phyloP scores from a whole-genome alignment of 2,113 vertebrate genomes.

The Ovis aries region DNA sequence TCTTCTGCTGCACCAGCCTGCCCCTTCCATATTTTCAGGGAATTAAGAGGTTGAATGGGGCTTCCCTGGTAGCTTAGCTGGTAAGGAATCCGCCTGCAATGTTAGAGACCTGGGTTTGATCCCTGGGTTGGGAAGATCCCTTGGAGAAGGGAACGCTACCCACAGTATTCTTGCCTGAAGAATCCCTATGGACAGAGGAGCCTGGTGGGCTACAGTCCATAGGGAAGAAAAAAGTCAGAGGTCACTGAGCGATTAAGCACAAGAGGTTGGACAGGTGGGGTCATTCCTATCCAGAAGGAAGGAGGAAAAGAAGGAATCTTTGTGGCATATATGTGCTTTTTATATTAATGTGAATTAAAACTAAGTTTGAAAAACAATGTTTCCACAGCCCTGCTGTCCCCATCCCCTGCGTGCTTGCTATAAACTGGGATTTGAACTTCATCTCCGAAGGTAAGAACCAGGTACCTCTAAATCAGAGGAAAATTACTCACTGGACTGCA shows the following conservation, averaged over 20 bases:
- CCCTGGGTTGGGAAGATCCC: background rate
- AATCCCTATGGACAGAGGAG: background rate
- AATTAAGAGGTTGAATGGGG: background rate
- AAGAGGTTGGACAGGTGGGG: background rate
- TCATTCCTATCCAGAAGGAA: background rate
- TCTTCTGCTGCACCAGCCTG: background rate
- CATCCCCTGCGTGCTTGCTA: background rate
- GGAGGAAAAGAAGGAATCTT: background rate
- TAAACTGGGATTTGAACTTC: background rate
- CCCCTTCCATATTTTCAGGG: background rate
- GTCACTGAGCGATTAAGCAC: background rate
- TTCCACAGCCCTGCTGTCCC: background rate
- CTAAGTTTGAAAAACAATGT: background rate
- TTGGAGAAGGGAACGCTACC: background rate
- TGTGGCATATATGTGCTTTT: background rate
- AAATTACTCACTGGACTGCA: background rate
- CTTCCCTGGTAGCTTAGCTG: background rate
- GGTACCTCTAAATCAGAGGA: background rate
- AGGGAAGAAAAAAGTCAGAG: background rate
- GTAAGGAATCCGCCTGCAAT: background rate
- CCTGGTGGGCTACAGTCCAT: background rate
- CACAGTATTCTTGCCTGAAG: background rate
- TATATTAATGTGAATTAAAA: constrained; percentile 10
- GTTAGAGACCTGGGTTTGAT: background rate
- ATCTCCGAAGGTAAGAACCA: background rate